phyloP scores from a whole-genome alignment of 2,113 vertebrate species.

The rabbit (Oryctolagus cuniculus) region DNA sequence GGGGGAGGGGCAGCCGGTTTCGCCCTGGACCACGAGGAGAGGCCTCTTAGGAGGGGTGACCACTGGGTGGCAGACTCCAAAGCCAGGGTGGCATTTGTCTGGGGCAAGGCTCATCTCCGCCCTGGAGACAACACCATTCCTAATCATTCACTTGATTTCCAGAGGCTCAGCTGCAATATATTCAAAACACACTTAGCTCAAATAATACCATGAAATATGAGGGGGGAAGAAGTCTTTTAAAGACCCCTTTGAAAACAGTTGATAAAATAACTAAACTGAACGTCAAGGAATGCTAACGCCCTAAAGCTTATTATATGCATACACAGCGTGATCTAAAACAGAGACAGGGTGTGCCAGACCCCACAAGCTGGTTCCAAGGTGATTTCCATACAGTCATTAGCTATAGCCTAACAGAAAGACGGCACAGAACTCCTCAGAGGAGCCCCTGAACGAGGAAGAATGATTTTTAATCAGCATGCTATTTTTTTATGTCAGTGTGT shows the following conservation, averaged over 20 bases:
- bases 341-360: slow-evolving; percentile 33
- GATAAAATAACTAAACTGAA: slow-evolving; percentile 76
- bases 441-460: slow-evolving; percentile 30
- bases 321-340: slow-evolving; percentile 65
- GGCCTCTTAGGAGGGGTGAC: not conserved
- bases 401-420: not conserved
- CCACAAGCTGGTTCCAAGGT: slow-evolving; percentile 53
- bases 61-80: not conserved
- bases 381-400: slow-evolving; percentile 55
- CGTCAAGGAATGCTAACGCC: slow-evolving; percentile 56
- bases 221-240: slow-evolving; percentile 37
- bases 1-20: fast-evolving
- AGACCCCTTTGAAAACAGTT: slow-evolving; percentile 64
- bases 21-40: not conserved
- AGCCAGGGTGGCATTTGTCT: not conserved
- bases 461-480: slow-evolving; percentile 56
- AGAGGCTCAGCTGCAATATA: slow-evolving; percentile 55
- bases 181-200: slow-evolving; percentile 65
- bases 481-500: slow-evolving; percentile 37
- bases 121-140: not conserved
- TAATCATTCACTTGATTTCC: slow-evolving; percentile 53
- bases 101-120: not conserved
- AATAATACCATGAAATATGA: slow-evolving; percentile 67
- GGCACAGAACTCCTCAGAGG: slow-evolving; percentile 1
- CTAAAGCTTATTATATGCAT: slow-evolving; percentile 46